Base-by-base conservation (phyloP, 1,140 invertebrate genomes). In the Venustaconcha ellipsiformis region DNA sequence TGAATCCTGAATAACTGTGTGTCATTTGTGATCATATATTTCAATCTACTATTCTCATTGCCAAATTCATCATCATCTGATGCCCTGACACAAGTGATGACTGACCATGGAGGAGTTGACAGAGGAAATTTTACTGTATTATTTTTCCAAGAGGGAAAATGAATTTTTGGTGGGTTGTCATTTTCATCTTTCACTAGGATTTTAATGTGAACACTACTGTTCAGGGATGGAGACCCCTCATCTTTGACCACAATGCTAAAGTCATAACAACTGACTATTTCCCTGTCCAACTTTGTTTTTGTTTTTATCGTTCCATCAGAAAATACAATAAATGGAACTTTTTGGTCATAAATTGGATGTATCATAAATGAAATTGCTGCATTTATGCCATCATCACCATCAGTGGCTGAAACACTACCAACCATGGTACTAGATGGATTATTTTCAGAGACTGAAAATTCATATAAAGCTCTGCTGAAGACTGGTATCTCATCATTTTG, bases 121-220 rank as follows among this genome's bases (percentile, higher is more conserved):
- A 65, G 57, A 14, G 30, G 6, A 18, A 77, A 12, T 14, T 8
- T 30, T 5, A 67, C 30, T 55, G 75, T 72, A 59, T 72, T 77
- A 56, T 77, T 77, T 48, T 59, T n/a, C 3, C 56, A 63, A 63
- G n/a, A 68, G 5, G 75, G 75, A 63, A 77, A 77, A 20, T 17
- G 17, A 37, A 77, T 68, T 55, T 72, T 26, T 2, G 78, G 75
- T 64, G 56, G 60, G 17, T 72, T 70, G 59, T 80, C 78, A 70
- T 80, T 78, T 14, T 68, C 75, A 71, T 80, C 78, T 23, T 59
- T 64, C 2, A 98, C 96, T 59, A 91, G 91, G 0, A 98, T 96
- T 17, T 93, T 91, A 0, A 98, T 91, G 96, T 86, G 96, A 96
- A 20, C 92, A 91, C 3, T 94, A 93, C n/a, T 71, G 15, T 66